Evolutionary conservation across 2,113 vertebrate species (phyloP).

Genomic region (Engystomops pustulosus): DNA sequence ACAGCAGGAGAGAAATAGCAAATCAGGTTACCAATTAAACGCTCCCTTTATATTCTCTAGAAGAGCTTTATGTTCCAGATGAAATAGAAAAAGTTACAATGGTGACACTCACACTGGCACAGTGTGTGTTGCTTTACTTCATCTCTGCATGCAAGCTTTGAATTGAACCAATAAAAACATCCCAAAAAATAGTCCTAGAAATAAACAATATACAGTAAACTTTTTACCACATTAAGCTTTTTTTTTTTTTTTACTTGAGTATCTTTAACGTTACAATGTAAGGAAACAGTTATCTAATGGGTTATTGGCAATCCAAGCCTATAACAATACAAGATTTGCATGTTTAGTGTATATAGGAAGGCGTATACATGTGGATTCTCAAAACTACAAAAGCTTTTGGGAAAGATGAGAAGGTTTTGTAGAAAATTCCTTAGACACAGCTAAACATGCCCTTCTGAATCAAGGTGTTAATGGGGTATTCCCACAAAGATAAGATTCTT

Average conservation of each 20-base stretch:
- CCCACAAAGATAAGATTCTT: too few species aligned
- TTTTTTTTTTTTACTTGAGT: neutral
- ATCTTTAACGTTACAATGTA: too few species aligned
- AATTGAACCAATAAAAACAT: neutral
- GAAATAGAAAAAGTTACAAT: constrained; percentile 24
- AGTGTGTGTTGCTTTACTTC: constrained; percentile 9
- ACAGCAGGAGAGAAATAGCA: constrained; percentile 2
- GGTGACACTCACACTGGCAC: constrained; percentile 18
- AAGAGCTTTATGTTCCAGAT: neutral
- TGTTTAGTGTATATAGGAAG: too few species aligned
- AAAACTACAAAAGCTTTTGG: too few species aligned
- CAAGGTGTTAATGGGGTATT: too few species aligned
- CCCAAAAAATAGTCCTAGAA: neutral
- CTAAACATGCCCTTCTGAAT: too few species aligned
- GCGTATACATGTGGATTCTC: too few species aligned
- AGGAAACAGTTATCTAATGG: too few species aligned
- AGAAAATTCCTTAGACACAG: too few species aligned
- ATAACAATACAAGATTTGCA: too few species aligned
- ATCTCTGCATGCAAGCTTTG: constrained; percentile 10
- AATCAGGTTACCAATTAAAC: constrained; percentile 34
- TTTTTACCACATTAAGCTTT: neutral
- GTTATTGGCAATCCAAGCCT: too few species aligned
- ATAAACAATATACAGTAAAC: neutral
- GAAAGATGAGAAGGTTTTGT: too few species aligned
- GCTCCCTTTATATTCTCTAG: neutral